Percentiles rank a stretch among this genome's conserved stretches.
These are phyloP conservation scores for Cynaeus angustus DNA, from an alignment of 2,888 invertebrate genomes.

Conservation along the genomic window DNA sequence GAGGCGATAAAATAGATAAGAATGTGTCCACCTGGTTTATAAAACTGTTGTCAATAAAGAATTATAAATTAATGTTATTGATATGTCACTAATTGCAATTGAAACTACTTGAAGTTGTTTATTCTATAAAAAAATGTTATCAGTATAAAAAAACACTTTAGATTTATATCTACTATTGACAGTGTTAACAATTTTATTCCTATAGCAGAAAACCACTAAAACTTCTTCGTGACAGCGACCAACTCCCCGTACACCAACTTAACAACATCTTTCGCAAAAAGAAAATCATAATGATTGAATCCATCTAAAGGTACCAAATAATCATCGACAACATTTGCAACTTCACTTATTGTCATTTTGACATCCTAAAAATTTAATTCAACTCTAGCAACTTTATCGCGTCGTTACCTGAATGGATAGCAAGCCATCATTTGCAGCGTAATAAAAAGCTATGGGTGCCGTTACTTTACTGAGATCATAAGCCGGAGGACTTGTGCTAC, in stretches of 20 bases:
- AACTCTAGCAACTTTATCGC: neutral
- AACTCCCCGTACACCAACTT: constrained; percentile 6
- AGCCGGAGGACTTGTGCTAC: constrained; percentile 68
- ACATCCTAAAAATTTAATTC: neutral
- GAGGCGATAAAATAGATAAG: no score
- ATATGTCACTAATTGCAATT: no score
- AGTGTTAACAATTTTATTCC: neutral
- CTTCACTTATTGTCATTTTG: neutral
- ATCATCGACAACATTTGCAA: constrained; percentile 56
- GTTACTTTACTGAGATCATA: constrained; percentile 72
- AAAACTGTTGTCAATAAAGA: no score
- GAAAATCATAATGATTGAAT: constrained; percentile 59
- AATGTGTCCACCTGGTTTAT: no score
- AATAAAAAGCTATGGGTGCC: constrained; percentile 73
- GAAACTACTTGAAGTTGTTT: no score
- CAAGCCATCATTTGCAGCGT: constrained; percentile 53
- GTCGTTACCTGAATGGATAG: neutral
- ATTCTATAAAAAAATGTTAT: no score
- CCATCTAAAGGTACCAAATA: constrained; percentile 51
- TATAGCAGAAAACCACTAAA: neutral
- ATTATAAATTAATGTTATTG: no score
- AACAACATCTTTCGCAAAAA: constrained; percentile 54
- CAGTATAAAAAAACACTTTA: neutral
- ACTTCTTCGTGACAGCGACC: constrained; percentile 51
- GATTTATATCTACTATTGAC: no score